phyloP scores from a whole-genome alignment of 2,888 invertebrate species.

The Andricus quercusramuli region DNA sequence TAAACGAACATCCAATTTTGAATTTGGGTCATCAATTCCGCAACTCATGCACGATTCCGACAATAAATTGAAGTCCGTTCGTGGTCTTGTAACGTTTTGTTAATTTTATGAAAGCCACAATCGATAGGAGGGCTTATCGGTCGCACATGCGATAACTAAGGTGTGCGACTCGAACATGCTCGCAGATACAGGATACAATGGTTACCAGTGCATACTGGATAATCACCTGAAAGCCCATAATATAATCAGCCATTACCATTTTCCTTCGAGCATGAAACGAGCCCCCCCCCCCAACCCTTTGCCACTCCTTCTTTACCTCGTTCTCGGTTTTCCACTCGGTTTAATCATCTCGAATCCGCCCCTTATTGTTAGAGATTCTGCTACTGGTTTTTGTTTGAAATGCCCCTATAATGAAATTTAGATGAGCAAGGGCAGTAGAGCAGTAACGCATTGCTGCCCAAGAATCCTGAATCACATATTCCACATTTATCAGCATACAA shows the following conservation, averaged over 20 bases:
- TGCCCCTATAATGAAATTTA: conserved; percentile 16
- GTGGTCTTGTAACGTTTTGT: conserved; percentile 30
- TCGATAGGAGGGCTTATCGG: conserved; percentile 27
- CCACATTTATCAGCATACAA: background rate
- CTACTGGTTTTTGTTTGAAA: conserved; percentile 15
- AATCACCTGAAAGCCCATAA: conserved; percentile 29
- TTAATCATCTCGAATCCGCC: conserved; percentile 23
- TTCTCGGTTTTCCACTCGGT: conserved; percentile 5
- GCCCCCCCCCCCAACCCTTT: background rate
- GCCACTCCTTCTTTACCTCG: background rate
- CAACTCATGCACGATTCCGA: background rate
- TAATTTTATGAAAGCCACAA: conserved; percentile 35
- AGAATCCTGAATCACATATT: background rate
- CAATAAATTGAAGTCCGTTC: background rate
- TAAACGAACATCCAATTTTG: background rate
- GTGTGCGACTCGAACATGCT: background rate
- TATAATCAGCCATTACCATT: conserved; percentile 34
- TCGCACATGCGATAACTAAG: conserved; percentile 26
- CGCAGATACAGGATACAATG: conserved; percentile 9
- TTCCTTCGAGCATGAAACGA: conserved; percentile 20
- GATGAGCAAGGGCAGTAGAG: background rate
- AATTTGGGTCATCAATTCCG: conserved; percentile 2
- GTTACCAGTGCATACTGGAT: conserved; percentile 19
- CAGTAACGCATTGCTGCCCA: background rate
- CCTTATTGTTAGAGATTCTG: conserved; percentile 15